Evolutionary conservation across 53 echinoderm and acorn worm species (phyloP).

Genomic region (Holothuria leucospilota): DNA sequence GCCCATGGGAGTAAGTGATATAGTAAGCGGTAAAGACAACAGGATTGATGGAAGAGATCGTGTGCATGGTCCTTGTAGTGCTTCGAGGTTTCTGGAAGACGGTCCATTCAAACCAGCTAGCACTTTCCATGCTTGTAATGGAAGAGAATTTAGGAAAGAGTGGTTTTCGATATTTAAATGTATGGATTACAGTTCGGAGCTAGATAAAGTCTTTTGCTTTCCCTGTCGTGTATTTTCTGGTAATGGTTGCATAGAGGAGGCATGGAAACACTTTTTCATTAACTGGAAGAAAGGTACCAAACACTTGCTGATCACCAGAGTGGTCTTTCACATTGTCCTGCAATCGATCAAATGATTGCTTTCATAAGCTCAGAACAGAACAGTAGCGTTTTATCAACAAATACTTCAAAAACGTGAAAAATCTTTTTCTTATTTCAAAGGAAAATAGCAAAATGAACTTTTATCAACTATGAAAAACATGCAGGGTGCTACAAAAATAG

Average conservation of each 20-base stretch:
- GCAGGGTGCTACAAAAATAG: slow-evolving; percentile 14
- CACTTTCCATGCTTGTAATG: neutral
- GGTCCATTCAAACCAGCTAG: slow-evolving; percentile 17
- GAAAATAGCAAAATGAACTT: slow-evolving; percentile 38
- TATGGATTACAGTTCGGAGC: slow-evolving; percentile 1
- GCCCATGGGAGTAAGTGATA: slow-evolving; percentile 5
- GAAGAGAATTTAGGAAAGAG: too few relatives aligned
- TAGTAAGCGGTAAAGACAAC: neutral
- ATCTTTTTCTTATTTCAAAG: slow-evolving; percentile 20
- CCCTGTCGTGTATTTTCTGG: slow-evolving; percentile 42
- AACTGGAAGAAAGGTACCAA: slow-evolving; percentile 34
- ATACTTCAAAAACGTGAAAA: too few relatives aligned
- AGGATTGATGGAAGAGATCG: neutral
- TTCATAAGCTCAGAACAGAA: slow-evolving; percentile 18
- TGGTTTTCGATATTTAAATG: neutral
- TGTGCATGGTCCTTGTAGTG: neutral
- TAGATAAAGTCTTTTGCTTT: slow-evolving; percentile 38
- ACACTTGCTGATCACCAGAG: slow-evolving; percentile 6
- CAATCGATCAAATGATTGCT: slow-evolving; percentile 15
- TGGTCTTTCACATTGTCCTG: slow-evolving; percentile 5
- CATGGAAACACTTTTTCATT: slow-evolving; percentile 31
- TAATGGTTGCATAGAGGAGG: slow-evolving; percentile 13
- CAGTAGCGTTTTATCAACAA: too few relatives aligned
- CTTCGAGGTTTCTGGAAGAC: neutral
- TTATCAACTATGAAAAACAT: slow-evolving; percentile 34